Percentiles rank a stretch among this genome's conserved stretches.
These are phyloP conservation scores for Lithobates sylvaticus DNA, from an alignment of 2,797 vertebrate species.

Conservation along the genomic window DNA sequence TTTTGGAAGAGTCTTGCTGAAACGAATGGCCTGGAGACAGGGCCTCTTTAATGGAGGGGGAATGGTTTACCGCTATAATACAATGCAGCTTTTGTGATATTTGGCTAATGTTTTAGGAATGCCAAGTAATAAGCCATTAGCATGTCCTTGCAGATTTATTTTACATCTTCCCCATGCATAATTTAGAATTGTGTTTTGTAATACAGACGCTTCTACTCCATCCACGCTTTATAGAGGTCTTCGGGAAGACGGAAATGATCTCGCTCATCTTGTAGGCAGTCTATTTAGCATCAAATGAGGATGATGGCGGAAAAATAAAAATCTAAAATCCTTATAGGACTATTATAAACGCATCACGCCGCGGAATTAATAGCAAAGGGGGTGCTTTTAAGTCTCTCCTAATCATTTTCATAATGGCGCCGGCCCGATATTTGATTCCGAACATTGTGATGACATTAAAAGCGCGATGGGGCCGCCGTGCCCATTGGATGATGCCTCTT, in stretches of 20 bases:
- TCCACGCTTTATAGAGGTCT: conserved; percentile 5
- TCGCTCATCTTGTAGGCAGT: conserved; percentile 20
- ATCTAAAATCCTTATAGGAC: conserved; percentile 27
- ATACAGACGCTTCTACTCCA: neutral
- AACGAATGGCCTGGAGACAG: neutral
- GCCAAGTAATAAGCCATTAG: conserved; percentile 26
- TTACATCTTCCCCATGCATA: conserved; percentile 4
- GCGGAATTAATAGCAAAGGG: conserved; percentile 1
- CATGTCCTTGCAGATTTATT: conserved; percentile 16
- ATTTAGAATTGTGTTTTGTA: neutral
- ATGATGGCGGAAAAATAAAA: conserved; percentile 9
- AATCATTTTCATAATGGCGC: conserved; percentile 42
- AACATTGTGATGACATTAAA: conserved; percentile 38
- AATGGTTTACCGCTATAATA: neutral
- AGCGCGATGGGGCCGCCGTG: neutral
- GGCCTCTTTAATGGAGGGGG: no score
- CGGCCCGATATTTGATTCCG: neutral
- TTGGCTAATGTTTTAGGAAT: conserved; percentile 20
- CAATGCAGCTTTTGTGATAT: conserved; percentile 12
- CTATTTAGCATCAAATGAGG: conserved; percentile 35
- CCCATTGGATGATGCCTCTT: neutral
- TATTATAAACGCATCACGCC: conserved; percentile 15
- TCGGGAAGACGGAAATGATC: conserved; percentile 18
- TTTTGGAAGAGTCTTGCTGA: neutral
- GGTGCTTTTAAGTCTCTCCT: conserved; percentile 1